phyloP scores from a whole-genome alignment of 1,140 invertebrate species.

The Trachelipus rathkii region DNA sequence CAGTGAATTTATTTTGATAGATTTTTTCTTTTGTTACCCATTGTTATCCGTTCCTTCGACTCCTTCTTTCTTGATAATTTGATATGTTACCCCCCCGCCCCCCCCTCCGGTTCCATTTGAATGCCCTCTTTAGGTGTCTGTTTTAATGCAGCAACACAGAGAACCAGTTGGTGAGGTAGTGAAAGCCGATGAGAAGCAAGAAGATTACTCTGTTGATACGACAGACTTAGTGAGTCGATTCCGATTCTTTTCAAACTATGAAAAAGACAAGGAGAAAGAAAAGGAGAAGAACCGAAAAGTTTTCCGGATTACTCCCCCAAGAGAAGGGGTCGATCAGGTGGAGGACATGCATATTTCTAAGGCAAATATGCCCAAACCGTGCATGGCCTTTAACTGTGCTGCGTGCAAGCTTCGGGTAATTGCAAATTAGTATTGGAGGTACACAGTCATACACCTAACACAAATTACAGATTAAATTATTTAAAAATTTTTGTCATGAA shows the following conservation, averaged over 20 bases:
- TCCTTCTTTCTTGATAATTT: too few species aligned
- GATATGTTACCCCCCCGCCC: background rate
- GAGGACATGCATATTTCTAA: background rate
- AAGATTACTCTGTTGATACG: constrained; percentile 72
- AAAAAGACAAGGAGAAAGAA: constrained; percentile 51
- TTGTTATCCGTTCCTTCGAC: too few species aligned
- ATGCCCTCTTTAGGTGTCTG: background rate
- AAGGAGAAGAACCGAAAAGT: constrained; percentile 37
- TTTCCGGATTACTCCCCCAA: constrained; percentile 23
- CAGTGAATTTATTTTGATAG: too few species aligned
- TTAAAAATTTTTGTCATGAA: too few species aligned
- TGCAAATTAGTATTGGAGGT: background rate
- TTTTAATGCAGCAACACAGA: background rate
- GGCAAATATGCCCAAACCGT: constrained; percentile 21
- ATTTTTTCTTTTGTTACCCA: too few species aligned
- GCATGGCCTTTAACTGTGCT: constrained; percentile 30
- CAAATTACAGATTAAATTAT: too few species aligned
- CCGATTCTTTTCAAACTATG: constrained; percentile 83
- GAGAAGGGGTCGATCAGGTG: constrained; percentile 23
- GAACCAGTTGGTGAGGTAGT: constrained; percentile 61
- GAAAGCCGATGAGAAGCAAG: constrained; percentile 63
- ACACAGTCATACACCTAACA: too few species aligned
- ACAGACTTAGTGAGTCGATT: constrained; percentile 79
- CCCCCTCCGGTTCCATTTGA: background rate
- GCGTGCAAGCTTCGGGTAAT: constrained; percentile 34